Conservation (phyloP, 2,797 vertebrate species). For the Phalanger gymnotis region DNA sequence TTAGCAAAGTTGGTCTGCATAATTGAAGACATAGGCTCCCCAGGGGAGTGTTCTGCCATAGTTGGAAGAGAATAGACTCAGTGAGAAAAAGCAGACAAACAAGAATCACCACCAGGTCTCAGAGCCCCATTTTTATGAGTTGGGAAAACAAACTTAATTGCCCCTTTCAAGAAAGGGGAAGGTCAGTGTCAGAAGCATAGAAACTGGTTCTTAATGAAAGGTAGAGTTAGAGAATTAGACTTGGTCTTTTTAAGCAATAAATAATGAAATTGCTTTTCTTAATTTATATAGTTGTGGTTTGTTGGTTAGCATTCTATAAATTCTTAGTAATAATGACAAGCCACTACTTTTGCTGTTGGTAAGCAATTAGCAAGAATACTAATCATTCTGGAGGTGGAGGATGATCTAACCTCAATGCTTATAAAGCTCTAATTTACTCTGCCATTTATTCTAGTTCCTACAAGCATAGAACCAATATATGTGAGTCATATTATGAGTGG, state of each 20-base stretch:
- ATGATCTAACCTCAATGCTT: conserved; percentile 47
- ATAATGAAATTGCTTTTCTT: conserved; percentile 5
- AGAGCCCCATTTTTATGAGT: background rate
- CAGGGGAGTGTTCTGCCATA: background rate
- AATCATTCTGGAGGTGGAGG: conserved; percentile 44
- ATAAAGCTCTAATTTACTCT: conserved; percentile 57
- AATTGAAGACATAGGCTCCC: background rate
- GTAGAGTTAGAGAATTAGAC: conserved; percentile 13
- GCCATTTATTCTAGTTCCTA: conserved; percentile 27
- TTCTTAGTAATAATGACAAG: background rate
- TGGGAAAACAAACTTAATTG: background rate
- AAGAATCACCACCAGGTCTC: background rate
- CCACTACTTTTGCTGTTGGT: background rate
- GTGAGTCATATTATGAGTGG: conserved; percentile 53
- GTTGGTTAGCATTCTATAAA: conserved; percentile 45
- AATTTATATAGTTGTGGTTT: conserved; percentile 41
- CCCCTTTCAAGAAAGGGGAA: background rate
- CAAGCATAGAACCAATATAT: conserved; percentile 35
- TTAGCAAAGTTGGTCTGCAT: background rate
- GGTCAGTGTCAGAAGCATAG: background rate
- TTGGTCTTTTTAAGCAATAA: conserved; percentile 8
- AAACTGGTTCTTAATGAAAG: conserved; percentile 29
- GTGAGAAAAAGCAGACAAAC: background rate
- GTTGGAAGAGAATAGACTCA: background rate
- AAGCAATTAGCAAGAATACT: conserved; percentile 18